Conservation (phyloP, 2,888 invertebrate species). For the Rhynchonema sp. region DNA sequence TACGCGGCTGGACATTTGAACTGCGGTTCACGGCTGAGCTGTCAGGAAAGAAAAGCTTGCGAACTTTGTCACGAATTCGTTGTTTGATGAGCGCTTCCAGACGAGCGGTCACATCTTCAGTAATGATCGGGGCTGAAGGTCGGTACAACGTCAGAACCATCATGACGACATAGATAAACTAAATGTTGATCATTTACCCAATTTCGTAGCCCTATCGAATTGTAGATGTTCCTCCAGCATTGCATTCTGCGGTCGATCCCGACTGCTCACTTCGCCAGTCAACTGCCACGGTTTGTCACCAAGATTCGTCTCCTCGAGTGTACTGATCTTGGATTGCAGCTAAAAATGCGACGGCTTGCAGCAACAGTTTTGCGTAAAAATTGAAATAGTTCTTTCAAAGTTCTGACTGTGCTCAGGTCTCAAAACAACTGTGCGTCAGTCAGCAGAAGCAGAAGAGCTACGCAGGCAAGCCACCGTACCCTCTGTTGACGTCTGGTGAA, state of each 20-base stretch:
- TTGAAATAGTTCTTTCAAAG: not conserved
- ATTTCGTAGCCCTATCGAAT: conserved; percentile 5
- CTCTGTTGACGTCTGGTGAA: not conserved
- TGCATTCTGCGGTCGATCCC: conserved; percentile 66
- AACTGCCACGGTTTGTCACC: conserved; percentile 76
- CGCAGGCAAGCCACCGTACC: not conserved
- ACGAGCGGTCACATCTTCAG: conserved; percentile 61
- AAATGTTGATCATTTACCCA: too few species aligned
- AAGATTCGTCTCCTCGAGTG: conserved; percentile 35
- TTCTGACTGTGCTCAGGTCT: not conserved
- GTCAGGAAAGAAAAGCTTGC: too few species aligned
- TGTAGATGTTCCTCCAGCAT: conserved; percentile 61
- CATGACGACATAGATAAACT: too few species aligned
- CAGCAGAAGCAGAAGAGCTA: too few species aligned
- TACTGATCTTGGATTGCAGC: not conserved
- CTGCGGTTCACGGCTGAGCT: too few species aligned
- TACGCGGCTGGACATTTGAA: too few species aligned
- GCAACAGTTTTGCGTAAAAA: not conserved
- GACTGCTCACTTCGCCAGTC: conserved; percentile 62
- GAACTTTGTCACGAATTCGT: conserved; percentile 58
- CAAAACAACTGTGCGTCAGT: too few species aligned
- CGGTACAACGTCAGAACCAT: too few species aligned
- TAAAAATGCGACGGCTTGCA: not conserved
- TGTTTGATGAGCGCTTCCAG: conserved; percentile 70
- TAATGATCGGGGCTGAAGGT: conserved; percentile 57